Percentiles rank a stretch among this genome's conserved stretches.
These are phyloP conservation scores for Ficedula albicollis DNA, from an alignment of 2,797 vertebrate species.

Conservation along the genomic window DNA sequence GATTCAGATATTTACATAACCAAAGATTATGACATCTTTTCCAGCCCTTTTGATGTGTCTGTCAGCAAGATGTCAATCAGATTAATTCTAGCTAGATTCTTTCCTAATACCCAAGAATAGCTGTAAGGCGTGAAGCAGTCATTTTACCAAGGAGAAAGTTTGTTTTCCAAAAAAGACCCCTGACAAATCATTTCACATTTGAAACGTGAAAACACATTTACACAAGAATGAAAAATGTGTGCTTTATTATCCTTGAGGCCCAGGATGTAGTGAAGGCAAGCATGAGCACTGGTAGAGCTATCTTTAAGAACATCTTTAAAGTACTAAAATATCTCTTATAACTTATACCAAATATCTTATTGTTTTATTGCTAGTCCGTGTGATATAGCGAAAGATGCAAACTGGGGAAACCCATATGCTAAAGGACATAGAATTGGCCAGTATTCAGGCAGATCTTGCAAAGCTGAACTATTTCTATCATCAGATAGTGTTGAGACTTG, in stretches of 20 bases:
- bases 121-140: conserved; percentile 35
- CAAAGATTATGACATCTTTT: conserved; percentile 70
- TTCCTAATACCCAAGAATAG: conserved; percentile 50
- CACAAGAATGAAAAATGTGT: not conserved
- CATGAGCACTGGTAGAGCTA: not conserved
- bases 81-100: conserved; percentile 62
- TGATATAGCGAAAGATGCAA: not conserved
- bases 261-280: not conserved
- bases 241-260: not conserved
- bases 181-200: conserved; percentile 45
- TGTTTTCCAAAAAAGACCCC: not conserved
- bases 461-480: not conserved
- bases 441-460: not conserved
- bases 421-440: not conserved
- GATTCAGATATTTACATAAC: conserved; percentile 70
- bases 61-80: conserved; percentile 67
- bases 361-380: not conserved
- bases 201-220: not conserved
- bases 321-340: not conserved
- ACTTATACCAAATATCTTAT: not conserved
- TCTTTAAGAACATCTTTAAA: not conserved
- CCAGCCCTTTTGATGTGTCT: conserved; percentile 54
- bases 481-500: not conserved
- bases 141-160: conserved; percentile 43
- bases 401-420: not conserved